Evolutionary conservation across 2,113 vertebrate species (phyloP), one percentile per base, ranked within the genome.

Genomic region (Ptilorrhoa leucosticta): DNA sequence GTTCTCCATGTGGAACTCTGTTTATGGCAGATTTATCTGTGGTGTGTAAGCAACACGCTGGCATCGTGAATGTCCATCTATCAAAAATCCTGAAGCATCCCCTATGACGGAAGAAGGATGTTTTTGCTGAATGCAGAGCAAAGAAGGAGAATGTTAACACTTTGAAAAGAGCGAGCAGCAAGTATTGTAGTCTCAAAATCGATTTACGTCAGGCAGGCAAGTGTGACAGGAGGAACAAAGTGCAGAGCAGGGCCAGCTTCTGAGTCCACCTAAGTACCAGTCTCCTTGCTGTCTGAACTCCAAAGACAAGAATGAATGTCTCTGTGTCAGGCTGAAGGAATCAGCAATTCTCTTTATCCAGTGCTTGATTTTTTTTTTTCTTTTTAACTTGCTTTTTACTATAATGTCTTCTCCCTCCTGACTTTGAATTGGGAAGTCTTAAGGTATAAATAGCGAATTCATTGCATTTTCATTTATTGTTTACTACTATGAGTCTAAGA

Each of bases 1-100:
- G 45, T 42, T 93, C 35, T 96, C 69, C 77, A 79, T 39, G 77
- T 88, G 93, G 79, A 96, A 83, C 91, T 72, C 64, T 76, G 21
- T n/a, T 95, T 50, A 76, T 35, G 33, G 72, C 69, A 92, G 69
- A 93, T 94, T 96, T 92, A 95, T 97, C 79, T 83, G 65, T 73
- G 65, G 37, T 90, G 65, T 68, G 48, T 71, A 76, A 92, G 94
- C 60, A 93, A 39, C 86, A 87, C 42, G 39, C 17, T 76, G 69
- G 88, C 93, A 90, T 88, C 91, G 81, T 61, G 54, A 78, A 78
- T 37, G 76, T 69, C 71, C 71, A 93, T 94, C 83, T 85, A 94
- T 93, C 89, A 96, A 82, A 96, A 94, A 90, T 56, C 76, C 61
- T 75, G 81, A 93, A 91, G 78, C 80, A 85, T 61, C 7, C 7